Evolutionary conservation across 2,888 invertebrate genomes (phyloP).

Genomic region (Tubulanus polymorphus): DNA sequence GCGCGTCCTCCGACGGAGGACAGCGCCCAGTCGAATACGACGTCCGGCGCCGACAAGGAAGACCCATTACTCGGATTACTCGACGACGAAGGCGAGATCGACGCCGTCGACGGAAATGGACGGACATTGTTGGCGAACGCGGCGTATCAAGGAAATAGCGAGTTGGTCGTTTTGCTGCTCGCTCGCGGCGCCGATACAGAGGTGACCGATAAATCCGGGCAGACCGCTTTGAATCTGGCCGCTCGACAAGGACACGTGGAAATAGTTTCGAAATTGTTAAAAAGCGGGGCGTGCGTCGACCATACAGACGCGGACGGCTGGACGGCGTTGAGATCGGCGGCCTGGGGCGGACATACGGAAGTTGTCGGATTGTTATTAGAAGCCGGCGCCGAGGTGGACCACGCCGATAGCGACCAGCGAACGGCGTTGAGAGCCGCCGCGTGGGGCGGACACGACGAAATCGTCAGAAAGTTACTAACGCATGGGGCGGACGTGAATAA

Average conservation of each 20-base stretch:
- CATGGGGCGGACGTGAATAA: conserved; percentile 57
- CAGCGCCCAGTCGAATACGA: conserved; percentile 54
- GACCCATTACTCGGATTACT: conserved; percentile 26
- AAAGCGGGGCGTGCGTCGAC: conserved; percentile 51
- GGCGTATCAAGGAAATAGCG: conserved; percentile 81
- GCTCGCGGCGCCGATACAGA: conserved; percentile 65
- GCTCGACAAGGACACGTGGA: conserved; percentile 43
- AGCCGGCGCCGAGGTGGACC: conserved; percentile 59
- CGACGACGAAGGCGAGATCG: conserved; percentile 48
- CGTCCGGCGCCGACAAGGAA: conserved; percentile 15
- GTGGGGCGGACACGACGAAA: conserved; percentile 57
- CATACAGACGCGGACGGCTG: conserved; percentile 56
- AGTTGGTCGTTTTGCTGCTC: conserved; percentile 81
- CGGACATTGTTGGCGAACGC: conserved; percentile 73
- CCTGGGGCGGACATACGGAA: conserved; percentile 85
- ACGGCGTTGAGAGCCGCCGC: conserved; percentile 87
- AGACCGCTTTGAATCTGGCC: conserved; percentile 78
- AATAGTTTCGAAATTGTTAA: conserved; percentile 54
- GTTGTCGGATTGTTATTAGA: conserved; percentile 60
- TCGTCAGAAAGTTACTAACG: conserved; percentile 60
- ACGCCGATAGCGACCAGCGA: conserved; percentile 59
- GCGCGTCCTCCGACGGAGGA: conserved; percentile 86
- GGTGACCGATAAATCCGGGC: conserved; percentile 69
- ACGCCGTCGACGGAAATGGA: conserved; percentile 60
- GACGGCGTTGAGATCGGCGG: conserved; percentile 68